Base-by-base conservation (phyloP, 2,113 vertebrate species). In the Chaetorhynchus papuensis region DNA sequence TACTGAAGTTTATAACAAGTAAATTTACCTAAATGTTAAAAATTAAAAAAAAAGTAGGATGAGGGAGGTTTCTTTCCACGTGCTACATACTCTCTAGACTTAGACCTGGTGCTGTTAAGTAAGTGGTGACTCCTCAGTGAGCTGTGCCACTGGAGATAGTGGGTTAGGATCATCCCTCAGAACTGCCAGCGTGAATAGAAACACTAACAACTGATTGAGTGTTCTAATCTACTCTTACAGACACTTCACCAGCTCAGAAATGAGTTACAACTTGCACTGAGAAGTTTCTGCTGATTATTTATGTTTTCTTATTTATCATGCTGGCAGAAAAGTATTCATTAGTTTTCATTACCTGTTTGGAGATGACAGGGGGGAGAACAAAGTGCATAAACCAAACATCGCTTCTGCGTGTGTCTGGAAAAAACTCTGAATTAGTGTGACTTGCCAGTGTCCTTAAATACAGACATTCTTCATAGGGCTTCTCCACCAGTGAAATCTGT, bases 311-410 rank as follows among this genome's bases (percentile, higher is more conserved):
- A 57, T 42, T 59, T 81, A 20, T 35, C 26, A 10, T 7, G 10
- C 57, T 76, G 84, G 13, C 78, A 86, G 64, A 49, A 87, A 59
- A 91, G 20, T 33, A 6, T 42, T 53, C 47, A 42, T 57, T 60
- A 45, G 45, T 84, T 93, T 90, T 72, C 37, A 26, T 93, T 80
- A 69, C 16, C 23, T 89, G 41, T 60, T 76, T 83, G 57, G 91
- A 87, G 89, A 45, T 91, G 82, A 39, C 60, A 64, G 89, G 66
- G 72, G 72, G 49, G 66, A 83, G 57, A 88, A 82, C 31, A 33
- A 49, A 87, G 45, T 52, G 60, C 28, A 19, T 33, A 85, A 85
- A 5, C 16, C 75, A 35, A 77, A 26, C 26, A 3, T 69, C 1
- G 1, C 41, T 65, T 93, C n/a, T 18, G 1, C 87, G 65, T 80